Evolutionary conservation across 2,113 vertebrate genomes (phyloP).

Genomic region (Chascanopsetta lugubris): DNA sequence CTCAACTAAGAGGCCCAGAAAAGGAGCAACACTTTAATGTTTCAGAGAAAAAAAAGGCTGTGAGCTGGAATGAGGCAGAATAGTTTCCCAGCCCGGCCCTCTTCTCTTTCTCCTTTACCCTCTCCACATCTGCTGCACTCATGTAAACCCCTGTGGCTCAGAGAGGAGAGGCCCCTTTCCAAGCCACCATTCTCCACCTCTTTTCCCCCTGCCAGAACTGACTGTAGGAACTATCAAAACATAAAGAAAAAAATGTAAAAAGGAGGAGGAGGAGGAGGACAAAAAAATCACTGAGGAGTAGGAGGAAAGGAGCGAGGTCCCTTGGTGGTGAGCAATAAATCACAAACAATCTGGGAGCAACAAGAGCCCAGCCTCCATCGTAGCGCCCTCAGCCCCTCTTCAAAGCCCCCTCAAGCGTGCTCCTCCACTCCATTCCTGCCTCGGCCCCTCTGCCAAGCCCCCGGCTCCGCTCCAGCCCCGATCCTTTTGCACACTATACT

Average conservation of each 20-base stretch:
- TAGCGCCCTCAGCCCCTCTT: slow-evolving; percentile 53
- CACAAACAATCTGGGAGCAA: slow-evolving; percentile 72
- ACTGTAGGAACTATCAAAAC: slow-evolving; percentile 80
- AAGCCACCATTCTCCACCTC: slow-evolving; percentile 62
- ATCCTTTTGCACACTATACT: slow-evolving; percentile 56
- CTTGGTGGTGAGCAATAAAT: slow-evolving; percentile 77
- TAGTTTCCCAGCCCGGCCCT: slow-evolving; percentile 69
- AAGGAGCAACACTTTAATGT: slow-evolving; percentile 71
- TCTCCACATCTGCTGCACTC: slow-evolving; percentile 83
- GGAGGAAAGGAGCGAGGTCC: slow-evolving; percentile 69
- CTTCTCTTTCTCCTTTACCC: slow-evolving; percentile 42
- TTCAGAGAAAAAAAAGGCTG: slow-evolving; percentile 43
- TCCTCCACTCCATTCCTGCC: slow-evolving; percentile 29
- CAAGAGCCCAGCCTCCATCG: slow-evolving; percentile 64
- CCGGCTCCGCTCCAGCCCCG: slow-evolving; percentile 28
- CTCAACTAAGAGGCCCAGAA: slow-evolving; percentile 65
- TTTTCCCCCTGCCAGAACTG: slow-evolving; percentile 48
- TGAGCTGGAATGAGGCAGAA: slow-evolving; percentile 71
- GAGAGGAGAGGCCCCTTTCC: slow-evolving; percentile 66
- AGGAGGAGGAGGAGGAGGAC: slow-evolving; percentile 26
- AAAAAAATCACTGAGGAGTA: slow-evolving; percentile 36
- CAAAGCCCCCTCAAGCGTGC: slow-evolving; percentile 59
- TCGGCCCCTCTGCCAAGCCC: slow-evolving; percentile 46
- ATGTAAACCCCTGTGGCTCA: slow-evolving; percentile 77
- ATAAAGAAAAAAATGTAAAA: slow-evolving; percentile 71